A percentile compares a stretch with the other conserved stretches of the same genome.
phyloP scores from a whole-genome alignment of 2,888 invertebrate species.

The Idaea straminata region DNA sequence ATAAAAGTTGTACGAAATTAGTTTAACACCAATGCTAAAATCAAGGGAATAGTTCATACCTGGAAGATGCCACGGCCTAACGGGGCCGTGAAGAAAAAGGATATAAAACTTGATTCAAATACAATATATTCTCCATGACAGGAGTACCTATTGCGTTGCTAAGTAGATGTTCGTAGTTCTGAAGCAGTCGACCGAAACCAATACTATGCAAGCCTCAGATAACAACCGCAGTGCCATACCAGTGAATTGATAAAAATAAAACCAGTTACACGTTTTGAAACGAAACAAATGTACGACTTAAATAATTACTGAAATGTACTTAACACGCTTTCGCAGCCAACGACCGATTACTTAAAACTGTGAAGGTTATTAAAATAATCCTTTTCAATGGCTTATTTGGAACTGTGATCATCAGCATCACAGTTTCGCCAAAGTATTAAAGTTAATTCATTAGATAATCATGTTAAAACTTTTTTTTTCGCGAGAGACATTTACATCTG shows the following conservation, averaged over 20 bases:
- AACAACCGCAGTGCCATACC: constrained; percentile 4
- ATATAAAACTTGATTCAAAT: too few relatives aligned
- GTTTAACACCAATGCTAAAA: neutral
- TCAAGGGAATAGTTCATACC: neutral
- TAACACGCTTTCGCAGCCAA: neutral
- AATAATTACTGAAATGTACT: neutral
- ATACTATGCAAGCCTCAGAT: constrained; percentile 7
- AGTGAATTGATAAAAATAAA: constrained; percentile 2
- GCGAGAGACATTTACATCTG: too few relatives aligned
- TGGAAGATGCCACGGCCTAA: neutral
- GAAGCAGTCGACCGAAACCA: constrained; percentile 6
- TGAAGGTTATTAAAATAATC: too few relatives aligned
- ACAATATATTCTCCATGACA: neutral
- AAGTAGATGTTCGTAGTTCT: constrained; percentile 4
- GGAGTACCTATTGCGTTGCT: neutral
- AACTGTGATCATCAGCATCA: too few relatives aligned
- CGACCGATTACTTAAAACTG: too few relatives aligned
- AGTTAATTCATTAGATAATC: too few relatives aligned
- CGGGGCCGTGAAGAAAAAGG: too few relatives aligned
- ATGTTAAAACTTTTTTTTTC: too few relatives aligned
- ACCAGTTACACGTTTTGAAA: neutral
- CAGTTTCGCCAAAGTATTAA: too few relatives aligned
- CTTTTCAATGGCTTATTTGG: too few relatives aligned
- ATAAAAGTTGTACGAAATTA: constrained; percentile 6
- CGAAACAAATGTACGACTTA: neutral